These are phyloP conservation scores for Acromyrmex charruanus DNA, from an alignment of 1,140 invertebrate genomes.

Conservation along the genomic window DNA sequence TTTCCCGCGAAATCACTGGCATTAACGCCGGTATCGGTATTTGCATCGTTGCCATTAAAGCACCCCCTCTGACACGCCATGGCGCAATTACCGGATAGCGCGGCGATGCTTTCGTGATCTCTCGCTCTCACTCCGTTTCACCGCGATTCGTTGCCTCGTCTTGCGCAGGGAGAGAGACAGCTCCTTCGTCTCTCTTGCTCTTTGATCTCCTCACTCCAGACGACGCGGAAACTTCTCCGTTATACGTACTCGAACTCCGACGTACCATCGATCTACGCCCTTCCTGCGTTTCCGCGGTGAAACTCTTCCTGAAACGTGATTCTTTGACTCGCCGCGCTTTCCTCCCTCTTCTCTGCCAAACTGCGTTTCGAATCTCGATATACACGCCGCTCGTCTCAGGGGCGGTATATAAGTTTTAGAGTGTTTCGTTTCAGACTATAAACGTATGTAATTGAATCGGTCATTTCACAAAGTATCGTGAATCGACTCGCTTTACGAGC, in stretches of 20 bases:
- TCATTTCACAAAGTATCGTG: background rate
- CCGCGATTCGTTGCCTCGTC: background rate
- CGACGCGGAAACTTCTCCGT: constrained; percentile 52
- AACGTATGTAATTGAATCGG: constrained; percentile 30
- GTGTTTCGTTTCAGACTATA: background rate
- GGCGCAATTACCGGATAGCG: constrained; percentile 81
- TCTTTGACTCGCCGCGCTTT: constrained; percentile 49
- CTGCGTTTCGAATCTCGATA: constrained; percentile 43
- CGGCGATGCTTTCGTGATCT: constrained; percentile 80
- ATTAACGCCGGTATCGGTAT: constrained; percentile 82
- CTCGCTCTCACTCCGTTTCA: constrained; percentile 66
- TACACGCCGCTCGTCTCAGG: constrained; percentile 22
- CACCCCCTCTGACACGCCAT: constrained; percentile 81
- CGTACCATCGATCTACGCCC: constrained; percentile 63
- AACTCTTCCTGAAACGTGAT: constrained; percentile 64
- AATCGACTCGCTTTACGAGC: background rate
- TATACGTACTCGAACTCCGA: constrained; percentile 54
- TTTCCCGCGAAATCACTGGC: constrained; percentile 75
- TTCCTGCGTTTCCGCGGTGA: constrained; percentile 59
- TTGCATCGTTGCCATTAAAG: constrained; percentile 84
- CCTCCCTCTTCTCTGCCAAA: background rate
- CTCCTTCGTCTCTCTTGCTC: background rate
- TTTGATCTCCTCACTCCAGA: constrained; percentile 5
- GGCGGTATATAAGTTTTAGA: constrained; percentile 10
- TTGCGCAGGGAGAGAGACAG: no score